A percentile compares a stretch with the other conserved stretches of the same genome.
Evolutionary conservation across 2,888 invertebrate genomes (phyloP).

Genomic region (Magallana nippona): DNA sequence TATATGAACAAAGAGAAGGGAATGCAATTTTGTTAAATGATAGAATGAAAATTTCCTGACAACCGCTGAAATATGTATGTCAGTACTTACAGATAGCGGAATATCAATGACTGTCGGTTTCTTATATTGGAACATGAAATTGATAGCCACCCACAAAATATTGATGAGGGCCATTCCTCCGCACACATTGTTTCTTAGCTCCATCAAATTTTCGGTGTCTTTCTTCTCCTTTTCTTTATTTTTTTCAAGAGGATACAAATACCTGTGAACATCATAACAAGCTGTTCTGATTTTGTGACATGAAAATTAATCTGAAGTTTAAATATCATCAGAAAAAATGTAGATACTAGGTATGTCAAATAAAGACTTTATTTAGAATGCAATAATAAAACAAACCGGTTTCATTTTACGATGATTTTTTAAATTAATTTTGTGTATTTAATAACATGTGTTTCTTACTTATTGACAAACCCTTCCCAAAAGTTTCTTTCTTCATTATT

Average conservation of each 20-base stretch:
- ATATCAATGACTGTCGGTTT: slow-evolving; percentile 62
- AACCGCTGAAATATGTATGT: neutral
- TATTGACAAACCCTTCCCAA: slow-evolving; percentile 93
- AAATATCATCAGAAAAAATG: too few species aligned
- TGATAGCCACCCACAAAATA: slow-evolving; percentile 96
- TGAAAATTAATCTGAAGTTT: too few species aligned
- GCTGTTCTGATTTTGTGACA: too few species aligned
- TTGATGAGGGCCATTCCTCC: slow-evolving; percentile 95
- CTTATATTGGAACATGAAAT: slow-evolving; percentile 72
- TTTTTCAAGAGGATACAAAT: slow-evolving; percentile 94
- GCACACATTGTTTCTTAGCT: slow-evolving; percentile 91
- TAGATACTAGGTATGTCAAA: too few species aligned
- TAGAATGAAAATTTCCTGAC: too few species aligned
- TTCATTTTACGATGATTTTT: too few species aligned
- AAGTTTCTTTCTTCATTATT: slow-evolving; percentile 89
- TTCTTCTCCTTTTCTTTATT: slow-evolving; percentile 70
- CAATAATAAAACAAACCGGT: too few species aligned
- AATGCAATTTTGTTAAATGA: too few species aligned
- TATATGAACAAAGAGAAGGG: too few species aligned
- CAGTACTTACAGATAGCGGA: slow-evolving; percentile 47
- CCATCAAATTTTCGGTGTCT: slow-evolving; percentile 84
- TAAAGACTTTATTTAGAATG: too few species aligned
- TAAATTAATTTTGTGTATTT: neutral
- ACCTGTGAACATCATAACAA: slow-evolving; percentile 78
- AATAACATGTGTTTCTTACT: slow-evolving; percentile 53